Evolutionary conservation across 2,797 vertebrate species (phyloP).

Genomic region (Galago senegalensis): DNA sequence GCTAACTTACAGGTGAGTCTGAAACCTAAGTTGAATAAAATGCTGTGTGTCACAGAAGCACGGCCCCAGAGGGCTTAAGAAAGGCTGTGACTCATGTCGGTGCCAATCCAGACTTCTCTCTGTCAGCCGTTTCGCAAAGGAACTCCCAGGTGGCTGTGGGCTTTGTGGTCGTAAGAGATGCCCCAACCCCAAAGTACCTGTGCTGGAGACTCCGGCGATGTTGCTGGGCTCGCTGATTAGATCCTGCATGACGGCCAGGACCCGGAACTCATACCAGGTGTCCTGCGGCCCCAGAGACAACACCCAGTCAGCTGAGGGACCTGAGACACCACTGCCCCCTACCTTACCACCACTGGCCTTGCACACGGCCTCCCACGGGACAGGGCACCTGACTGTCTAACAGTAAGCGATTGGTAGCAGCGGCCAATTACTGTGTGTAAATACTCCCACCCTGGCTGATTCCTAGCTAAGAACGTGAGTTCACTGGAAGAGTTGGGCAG

Average conservation of each 20-base stretch:
- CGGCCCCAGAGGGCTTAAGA: neutral
- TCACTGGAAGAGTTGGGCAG: neutral
- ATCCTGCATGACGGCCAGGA: slow-evolving; percentile 99
- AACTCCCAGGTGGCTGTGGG: neutral
- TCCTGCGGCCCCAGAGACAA: slow-evolving; percentile 91
- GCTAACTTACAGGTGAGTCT: neutral
- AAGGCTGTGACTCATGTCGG: neutral
- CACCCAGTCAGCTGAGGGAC: neutral
- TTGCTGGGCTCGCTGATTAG: slow-evolving; percentile 99
- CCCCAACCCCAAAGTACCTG: slow-evolving; percentile 91
- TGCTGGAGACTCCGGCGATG: slow-evolving; percentile 98
- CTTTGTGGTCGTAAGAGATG: neutral
- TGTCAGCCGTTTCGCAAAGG: neutral
- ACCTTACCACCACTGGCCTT: neutral
- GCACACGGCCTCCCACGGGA: neutral
- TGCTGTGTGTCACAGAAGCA: neutral
- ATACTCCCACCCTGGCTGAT: neutral
- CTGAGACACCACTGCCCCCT: neutral
- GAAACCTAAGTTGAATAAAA: neutral
- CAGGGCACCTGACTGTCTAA: neutral
- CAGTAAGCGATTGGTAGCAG: neutral
- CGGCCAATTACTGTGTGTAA: neutral
- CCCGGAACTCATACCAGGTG: slow-evolving; percentile 99
- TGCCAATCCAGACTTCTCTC: neutral
- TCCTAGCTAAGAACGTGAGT: neutral